Evolutionary conservation across 2,113 vertebrate species (phyloP).

Genomic region (Quiscalus mexicanus): DNA sequence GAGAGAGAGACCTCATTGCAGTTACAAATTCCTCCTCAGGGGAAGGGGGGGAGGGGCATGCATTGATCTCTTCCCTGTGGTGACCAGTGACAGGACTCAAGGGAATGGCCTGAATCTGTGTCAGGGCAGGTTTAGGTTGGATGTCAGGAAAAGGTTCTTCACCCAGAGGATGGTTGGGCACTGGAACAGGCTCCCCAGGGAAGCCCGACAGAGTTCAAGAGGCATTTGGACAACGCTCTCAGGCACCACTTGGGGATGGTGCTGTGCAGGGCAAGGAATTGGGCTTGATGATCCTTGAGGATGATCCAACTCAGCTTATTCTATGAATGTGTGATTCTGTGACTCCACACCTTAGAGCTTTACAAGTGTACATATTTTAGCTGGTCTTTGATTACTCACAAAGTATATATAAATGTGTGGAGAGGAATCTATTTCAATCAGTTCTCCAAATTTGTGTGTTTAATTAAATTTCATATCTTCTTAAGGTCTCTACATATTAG

Average conservation of each 20-base stretch:
- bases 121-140: not conserved
- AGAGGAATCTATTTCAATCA: not conserved
- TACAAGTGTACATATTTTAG: not conserved
- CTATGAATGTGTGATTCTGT: not conserved
- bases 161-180: not conserved
- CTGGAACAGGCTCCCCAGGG: not conserved
- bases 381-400: not conserved
- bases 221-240: not conserved
- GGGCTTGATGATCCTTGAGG: not conserved
- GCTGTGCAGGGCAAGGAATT: not conserved
- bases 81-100: accelerated
- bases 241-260: not conserved
- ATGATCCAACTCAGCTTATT: not conserved
- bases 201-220: not conserved
- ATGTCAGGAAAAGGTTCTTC: not conserved
- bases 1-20: no score
- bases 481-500: not conserved
- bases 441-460: not conserved
- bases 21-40: not conserved
- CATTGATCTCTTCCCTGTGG: not conserved
- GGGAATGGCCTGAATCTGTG: accelerated
- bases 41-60: accelerated
- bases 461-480: not conserved
- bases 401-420: not conserved
- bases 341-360: not conserved